phyloP scores from a whole-genome alignment of 1,140 invertebrate species.

The Teleopsis dalmanni region DNA sequence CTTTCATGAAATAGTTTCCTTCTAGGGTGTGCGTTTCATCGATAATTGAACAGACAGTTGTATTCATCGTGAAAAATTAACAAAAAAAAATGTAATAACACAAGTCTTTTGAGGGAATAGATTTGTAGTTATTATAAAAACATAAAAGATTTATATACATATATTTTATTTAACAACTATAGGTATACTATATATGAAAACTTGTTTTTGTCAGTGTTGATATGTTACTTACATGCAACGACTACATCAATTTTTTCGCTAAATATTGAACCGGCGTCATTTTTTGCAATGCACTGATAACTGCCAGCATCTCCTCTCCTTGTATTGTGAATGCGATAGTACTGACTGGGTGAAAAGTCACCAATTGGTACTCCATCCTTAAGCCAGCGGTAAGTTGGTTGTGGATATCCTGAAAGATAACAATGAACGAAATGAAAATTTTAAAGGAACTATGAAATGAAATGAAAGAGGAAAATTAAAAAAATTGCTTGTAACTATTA shows the following conservation, averaged over 20 bases:
- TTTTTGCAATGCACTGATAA: slow-evolving; percentile 85
- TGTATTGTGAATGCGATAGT: slow-evolving; percentile 73
- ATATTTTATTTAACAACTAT: too few species aligned
- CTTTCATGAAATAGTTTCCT: too few species aligned
- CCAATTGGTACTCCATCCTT: slow-evolving; percentile 72
- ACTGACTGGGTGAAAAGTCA: slow-evolving; percentile 67
- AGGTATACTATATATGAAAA: too few species aligned
- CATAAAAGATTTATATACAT: too few species aligned
- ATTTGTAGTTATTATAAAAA: too few species aligned
- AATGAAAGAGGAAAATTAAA: not conserved
- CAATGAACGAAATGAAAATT: slow-evolving; percentile 1
- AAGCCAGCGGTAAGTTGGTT: slow-evolving; percentile 81
- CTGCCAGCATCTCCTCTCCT: slow-evolving; percentile 71
- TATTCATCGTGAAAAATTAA: too few species aligned
- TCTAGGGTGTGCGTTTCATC: too few species aligned
- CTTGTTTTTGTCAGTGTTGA: too few species aligned
- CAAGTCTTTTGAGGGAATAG: too few species aligned
- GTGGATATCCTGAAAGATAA: slow-evolving; percentile 64
- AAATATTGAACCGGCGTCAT: slow-evolving; percentile 82
- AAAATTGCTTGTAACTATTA: not conserved
- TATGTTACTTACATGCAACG: slow-evolving; percentile 75
- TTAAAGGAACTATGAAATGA: not conserved
- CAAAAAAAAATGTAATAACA: too few species aligned
- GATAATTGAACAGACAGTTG: too few species aligned
- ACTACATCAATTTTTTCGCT: slow-evolving; percentile 79